A percentile compares a stretch with the other conserved stretches of the same genome.
Evolutionary conservation across 2,797 vertebrate genomes (phyloP).

Genomic region (Malurus leucopterus): DNA sequence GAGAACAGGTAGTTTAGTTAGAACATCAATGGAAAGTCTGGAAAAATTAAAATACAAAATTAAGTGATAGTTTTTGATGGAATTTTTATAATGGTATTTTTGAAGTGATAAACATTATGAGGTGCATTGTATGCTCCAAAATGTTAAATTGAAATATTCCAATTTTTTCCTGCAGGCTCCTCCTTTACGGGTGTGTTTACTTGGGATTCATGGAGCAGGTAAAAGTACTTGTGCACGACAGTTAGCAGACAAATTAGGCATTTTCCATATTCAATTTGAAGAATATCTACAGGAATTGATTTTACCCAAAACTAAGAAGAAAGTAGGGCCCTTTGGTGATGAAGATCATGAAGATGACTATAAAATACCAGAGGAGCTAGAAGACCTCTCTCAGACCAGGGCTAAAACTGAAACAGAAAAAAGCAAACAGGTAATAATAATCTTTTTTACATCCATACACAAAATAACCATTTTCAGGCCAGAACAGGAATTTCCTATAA

Average conservation of each 20-base stretch:
- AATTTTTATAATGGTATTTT: not conserved
- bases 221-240: slow-evolving; percentile 82
- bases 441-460: not conserved
- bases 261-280: slow-evolving; percentile 93
- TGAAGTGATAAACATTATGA: not conserved
- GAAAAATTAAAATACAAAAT: not conserved
- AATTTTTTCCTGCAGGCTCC: slow-evolving; percentile 76
- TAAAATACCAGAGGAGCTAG: slow-evolving; percentile 40
- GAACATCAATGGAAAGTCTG: not conserved
- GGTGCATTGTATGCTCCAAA: not conserved
- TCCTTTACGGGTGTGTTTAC: slow-evolving; percentile 80
- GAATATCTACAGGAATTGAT: slow-evolving; percentile 87
- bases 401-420: not conserved
- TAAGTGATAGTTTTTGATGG: not conserved
- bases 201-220: slow-evolving; percentile 85
- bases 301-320: slow-evolving; percentile 80
- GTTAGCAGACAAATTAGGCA: slow-evolving; percentile 82
- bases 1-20: not conserved
- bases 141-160: not conserved
- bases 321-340: slow-evolving; percentile 72
- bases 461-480: not conserved
- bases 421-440: slow-evolving; percentile 49
- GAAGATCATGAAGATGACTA: slow-evolving; percentile 64
- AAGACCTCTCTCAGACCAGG: not conserved
- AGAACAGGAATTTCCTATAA: not conserved